Conservation (phyloP, 2,888 invertebrate genomes). For the Candidula unifasciata region DNA sequence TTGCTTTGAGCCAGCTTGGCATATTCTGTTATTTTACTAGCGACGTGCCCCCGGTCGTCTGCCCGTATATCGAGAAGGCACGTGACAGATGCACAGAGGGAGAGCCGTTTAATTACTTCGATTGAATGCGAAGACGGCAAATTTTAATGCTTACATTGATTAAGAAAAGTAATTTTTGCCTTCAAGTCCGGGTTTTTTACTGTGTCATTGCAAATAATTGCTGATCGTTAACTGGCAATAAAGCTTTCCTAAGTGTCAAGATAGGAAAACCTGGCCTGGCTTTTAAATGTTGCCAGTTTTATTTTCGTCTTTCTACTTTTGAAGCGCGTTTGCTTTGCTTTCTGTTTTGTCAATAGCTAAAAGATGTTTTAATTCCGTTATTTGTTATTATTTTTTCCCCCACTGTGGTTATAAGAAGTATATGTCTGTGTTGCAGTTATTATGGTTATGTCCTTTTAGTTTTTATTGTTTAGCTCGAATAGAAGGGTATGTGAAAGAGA, state of each 20-base stretch:
- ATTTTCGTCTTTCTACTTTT: not conserved
- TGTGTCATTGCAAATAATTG: conserved; percentile 15
- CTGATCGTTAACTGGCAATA: conserved; percentile 13
- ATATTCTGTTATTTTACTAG: conserved; percentile 26
- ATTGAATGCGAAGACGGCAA: conserved; percentile 35
- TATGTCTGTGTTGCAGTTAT: too few relatives aligned
- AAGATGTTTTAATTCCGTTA: too few relatives aligned
- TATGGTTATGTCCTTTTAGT: too few relatives aligned
- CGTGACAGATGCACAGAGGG: conserved; percentile 26
- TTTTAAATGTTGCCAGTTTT: not conserved
- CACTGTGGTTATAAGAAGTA: too few relatives aligned
- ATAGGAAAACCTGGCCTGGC: conserved; percentile 18
- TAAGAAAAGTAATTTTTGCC: conserved; percentile 40
- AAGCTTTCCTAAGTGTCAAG: conserved; percentile 11
- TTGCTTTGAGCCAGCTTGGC: conserved; percentile 3
- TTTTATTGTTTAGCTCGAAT: too few relatives aligned
- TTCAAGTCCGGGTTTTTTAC: not conserved
- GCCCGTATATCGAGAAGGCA: conserved; percentile 35
- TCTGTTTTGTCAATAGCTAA: too few relatives aligned
- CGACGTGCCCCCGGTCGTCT: conserved; percentile 7
- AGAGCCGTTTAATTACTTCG: conserved; percentile 32
- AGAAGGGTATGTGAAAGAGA: too few relatives aligned
- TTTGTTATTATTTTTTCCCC: too few relatives aligned
- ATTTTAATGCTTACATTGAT: conserved; percentile 40
- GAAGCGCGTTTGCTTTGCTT: not conserved